These are phyloP conservation scores for Geophilus truncorum DNA, from an alignment of 2,888 invertebrate genomes.

Conservation along the genomic window DNA sequence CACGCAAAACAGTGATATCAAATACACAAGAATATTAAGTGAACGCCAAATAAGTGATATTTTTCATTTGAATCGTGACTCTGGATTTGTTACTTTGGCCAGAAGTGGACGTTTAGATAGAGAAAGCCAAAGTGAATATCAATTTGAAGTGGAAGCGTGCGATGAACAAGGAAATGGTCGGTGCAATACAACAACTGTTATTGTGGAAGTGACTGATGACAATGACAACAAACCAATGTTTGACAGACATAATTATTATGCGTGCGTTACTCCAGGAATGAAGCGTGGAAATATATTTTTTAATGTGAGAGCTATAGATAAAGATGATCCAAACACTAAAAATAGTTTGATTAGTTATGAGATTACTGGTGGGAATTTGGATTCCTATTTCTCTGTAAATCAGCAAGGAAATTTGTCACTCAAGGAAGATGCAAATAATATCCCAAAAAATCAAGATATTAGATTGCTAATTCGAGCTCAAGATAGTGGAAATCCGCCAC, in stretches of 20 bases:
- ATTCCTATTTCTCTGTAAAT: conserved; percentile 65
- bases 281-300: conserved; percentile 70
- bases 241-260: conserved; percentile 70
- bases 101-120: conserved; percentile 74
- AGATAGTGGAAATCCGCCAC: conserved; percentile 1
- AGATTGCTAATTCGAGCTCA: neutral
- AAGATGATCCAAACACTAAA: conserved; percentile 68
- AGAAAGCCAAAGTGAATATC: conserved; percentile 60
- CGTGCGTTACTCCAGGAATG: conserved; percentile 67
- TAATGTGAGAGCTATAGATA: conserved; percentile 66
- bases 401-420: conserved; percentile 41
- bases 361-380: conserved; percentile 68
- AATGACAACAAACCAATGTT: conserved; percentile 86
- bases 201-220: conserved; percentile 58
- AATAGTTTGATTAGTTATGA: conserved; percentile 82
- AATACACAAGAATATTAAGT: conserved; percentile 71
- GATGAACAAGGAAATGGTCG: conserved; percentile 80
- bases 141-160: conserved; percentile 76
- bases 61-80: conserved; percentile 62
- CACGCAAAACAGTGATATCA: conserved; percentile 68
- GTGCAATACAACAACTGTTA: conserved; percentile 55
- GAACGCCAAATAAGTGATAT: neutral
- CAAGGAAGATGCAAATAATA: conserved; percentile 55
- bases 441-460: neutral
- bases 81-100: conserved; percentile 74